Conservation (phyloP, 2,888 invertebrate genomes). For the Drosophila tripunctata region DNA sequence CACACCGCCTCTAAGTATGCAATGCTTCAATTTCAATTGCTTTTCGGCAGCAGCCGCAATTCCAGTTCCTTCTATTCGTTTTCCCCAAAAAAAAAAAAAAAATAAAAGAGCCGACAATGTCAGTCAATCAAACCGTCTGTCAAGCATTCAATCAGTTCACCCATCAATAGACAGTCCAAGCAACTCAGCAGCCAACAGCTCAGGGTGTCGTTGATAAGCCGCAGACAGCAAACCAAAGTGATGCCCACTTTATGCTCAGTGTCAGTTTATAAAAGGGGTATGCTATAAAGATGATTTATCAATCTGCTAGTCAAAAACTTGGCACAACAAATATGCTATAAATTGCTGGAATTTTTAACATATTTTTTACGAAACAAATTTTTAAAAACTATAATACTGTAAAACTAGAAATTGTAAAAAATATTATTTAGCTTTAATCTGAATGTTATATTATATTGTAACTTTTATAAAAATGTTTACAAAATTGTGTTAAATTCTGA, state of each 20-base stretch:
- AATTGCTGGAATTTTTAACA: too few relatives aligned
- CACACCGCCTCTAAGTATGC: conserved; percentile 35
- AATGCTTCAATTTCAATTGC: conserved; percentile 31
- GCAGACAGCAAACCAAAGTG: conserved; percentile 23
- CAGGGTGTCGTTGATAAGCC: conserved; percentile 33
- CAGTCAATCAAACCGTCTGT: conserved; percentile 39
- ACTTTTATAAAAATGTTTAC: too few relatives aligned
- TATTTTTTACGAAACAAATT: not conserved
- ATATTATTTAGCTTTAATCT: too few relatives aligned
- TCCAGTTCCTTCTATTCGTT: not conserved
- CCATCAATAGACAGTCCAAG: conserved; percentile 38
- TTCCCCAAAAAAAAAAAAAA: not conserved
- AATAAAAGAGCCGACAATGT: conserved; percentile 15
- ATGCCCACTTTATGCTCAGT: conserved; percentile 4
- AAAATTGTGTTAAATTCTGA: too few relatives aligned
- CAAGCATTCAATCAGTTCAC: conserved; percentile 36
- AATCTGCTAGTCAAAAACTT: too few relatives aligned
- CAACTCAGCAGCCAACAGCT: conserved; percentile 17
- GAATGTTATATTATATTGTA: too few relatives aligned
- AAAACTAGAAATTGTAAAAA: not conserved
- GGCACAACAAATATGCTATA: too few relatives aligned
- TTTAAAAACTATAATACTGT: not conserved
- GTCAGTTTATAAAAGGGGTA: not conserved
- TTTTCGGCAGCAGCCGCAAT: conserved; percentile 14
- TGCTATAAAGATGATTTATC: too few relatives aligned